A percentile compares a stretch with the other conserved stretches of the same genome.
phyloP scores from a whole-genome alignment of 2,888 invertebrate species.

The Macrostomum cliftonense region DNA sequence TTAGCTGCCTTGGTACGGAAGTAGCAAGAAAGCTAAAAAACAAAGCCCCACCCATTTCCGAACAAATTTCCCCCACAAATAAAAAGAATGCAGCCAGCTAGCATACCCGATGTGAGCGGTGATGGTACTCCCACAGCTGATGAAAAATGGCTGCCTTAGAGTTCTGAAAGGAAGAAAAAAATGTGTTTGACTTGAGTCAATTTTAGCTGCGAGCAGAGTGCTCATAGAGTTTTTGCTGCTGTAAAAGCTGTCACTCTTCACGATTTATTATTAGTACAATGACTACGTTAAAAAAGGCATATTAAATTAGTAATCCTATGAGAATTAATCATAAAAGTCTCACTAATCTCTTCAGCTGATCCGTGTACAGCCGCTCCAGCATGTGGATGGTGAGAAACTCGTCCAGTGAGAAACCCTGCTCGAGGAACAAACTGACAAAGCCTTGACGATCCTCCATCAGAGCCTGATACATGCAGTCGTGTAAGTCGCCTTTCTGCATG shows the following conservation, averaged over 20 bases:
- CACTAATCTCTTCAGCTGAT: slow-evolving; percentile 11
- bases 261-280: too few species aligned
- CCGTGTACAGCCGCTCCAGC: slow-evolving; percentile 27
- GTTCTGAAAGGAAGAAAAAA: slow-evolving; percentile 6
- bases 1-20: too few species aligned
- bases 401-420: slow-evolving; percentile 29
- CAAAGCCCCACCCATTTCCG: too few species aligned
- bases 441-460: slow-evolving; percentile 27
- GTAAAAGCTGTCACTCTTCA: too few species aligned
- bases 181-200: too few species aligned
- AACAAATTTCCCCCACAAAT: too few species aligned
- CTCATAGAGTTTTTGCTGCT: too few species aligned
- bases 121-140: slow-evolving; percentile 11
- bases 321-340: background rate
- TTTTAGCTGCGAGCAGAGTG: too few species aligned
- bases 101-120: slow-evolving; percentile 8
- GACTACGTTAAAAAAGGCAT: too few species aligned
- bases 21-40: too few species aligned
- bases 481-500: slow-evolving; percentile 16
- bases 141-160: slow-evolving; percentile 12
- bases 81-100: too few species aligned
- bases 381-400: slow-evolving; percentile 27
- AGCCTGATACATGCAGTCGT: slow-evolving; percentile 29
- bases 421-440: slow-evolving; percentile 33
- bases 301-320: too few species aligned